Evolutionary conservation across 2,888 invertebrate species (phyloP), one percentile per base, ranked within the genome.

Genomic region (Drosophila aldrichi): DNA sequence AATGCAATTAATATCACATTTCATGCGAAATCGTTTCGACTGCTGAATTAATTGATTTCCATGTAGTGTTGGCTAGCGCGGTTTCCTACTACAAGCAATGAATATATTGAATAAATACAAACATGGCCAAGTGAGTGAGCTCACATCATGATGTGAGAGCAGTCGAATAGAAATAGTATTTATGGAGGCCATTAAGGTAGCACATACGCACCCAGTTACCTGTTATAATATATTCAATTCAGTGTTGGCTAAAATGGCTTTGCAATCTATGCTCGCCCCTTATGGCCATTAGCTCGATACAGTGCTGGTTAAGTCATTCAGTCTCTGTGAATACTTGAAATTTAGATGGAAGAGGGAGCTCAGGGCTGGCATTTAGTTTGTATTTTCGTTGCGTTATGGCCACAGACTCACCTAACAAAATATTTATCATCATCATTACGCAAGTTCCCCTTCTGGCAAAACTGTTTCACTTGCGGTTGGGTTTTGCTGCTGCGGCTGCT

Each of bases 401-500:
- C 48, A 18, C 14, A 60, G 52, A 29, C 43, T 7, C 20, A 41
- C 49, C 58, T 49, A 51, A 38, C 59, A 32, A 72, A 55, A 48
- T 74, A 48, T 68, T 60, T 52, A 71, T 65, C 48, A 43, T 69
- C 60, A 55, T 61, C 61, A 69, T 69, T 51, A 40, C 25, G 58
- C 29, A 14, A 43, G 38, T n/a, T 40, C 44, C 48, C 70, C 40
- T 52, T 18, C 7, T 41, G 40, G 52, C 58, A 57, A 81, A 79
- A 84, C 70, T 79, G 74, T 67, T 71, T 55, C 65, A 68, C 68
- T 74, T 68, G 77, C 54, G 66, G 46, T 57, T 43, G 51, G 66
- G 46, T 57, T 40, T 49, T 69, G 78, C 71, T 72, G 57, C 46
- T 12, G 25, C 29, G 6, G 60, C 55, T 36, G 44, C 72, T 46